Conservation (phyloP, 2,113 vertebrate genomes). For the Myocastor coypus region DNA sequence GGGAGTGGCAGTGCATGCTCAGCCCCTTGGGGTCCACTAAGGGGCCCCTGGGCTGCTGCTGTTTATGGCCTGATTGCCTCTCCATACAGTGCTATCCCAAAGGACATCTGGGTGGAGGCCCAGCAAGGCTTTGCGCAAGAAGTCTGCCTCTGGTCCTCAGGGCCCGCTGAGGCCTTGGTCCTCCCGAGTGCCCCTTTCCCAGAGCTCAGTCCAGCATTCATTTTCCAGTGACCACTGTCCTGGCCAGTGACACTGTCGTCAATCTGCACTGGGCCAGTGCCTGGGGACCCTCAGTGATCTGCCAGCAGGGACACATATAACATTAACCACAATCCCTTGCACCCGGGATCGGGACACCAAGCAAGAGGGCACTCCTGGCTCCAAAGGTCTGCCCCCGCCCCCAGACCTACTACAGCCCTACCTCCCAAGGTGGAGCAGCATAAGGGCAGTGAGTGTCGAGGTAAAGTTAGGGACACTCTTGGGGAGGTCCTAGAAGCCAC, state of each 20-base stretch:
- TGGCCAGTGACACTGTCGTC: background rate
- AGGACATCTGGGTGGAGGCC: conserved; percentile 42
- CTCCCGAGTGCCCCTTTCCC: background rate
- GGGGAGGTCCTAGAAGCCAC: fast-evolving
- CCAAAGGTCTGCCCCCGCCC: background rate
- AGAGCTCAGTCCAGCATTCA: background rate
- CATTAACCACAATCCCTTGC: background rate
- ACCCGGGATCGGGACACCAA: background rate
- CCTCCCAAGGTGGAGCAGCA: background rate
- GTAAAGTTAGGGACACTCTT: background rate
- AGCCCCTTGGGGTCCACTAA: conserved; percentile 59
- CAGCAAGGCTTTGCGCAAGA: background rate
- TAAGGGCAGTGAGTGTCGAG: background rate
- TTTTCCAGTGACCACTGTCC: background rate
- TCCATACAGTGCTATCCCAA: background rate
- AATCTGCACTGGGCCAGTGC: background rate
- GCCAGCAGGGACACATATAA: background rate
- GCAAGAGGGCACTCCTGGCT: fast-evolving
- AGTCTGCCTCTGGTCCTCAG: background rate
- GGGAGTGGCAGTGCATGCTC: conserved; percentile 29
- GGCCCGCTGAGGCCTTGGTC: background rate
- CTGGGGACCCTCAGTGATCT: background rate
- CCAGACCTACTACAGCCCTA: background rate
- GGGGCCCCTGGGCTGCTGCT: background rate
- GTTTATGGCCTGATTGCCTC: conserved; percentile 64